phyloP scores from a whole-genome alignment of 1,140 invertebrate species.

The Luehdorfia chinensis region DNA sequence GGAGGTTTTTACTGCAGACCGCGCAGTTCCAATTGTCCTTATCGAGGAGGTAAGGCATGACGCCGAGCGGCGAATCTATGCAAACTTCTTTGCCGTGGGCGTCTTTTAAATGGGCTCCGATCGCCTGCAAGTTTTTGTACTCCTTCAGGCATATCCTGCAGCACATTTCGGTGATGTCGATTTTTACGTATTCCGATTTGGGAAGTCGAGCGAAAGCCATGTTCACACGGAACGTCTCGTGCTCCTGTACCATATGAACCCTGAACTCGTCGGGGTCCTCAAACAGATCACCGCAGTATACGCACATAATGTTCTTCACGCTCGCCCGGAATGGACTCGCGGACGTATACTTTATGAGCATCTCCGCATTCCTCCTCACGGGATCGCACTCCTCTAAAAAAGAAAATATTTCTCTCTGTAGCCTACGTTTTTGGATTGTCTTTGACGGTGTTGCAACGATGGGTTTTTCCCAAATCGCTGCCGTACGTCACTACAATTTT shows the following conservation, averaged over 20 bases:
- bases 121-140: slow-evolving; percentile 23
- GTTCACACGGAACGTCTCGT: slow-evolving; percentile 25
- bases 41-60: slow-evolving; percentile 33
- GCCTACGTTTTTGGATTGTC: too few relatives aligned
- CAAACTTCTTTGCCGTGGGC: slow-evolving; percentile 26
- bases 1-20: slow-evolving; percentile 26
- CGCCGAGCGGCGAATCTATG: slow-evolving; percentile 24
- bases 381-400: slow-evolving; percentile 40
- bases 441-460: too few relatives aligned
- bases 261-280: slow-evolving; percentile 31
- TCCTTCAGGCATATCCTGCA: slow-evolving; percentile 31
- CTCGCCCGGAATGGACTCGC: slow-evolving; percentile 42
- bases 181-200: slow-evolving; percentile 37
- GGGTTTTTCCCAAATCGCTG: too few relatives aligned
- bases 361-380: slow-evolving; percentile 42
- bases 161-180: slow-evolving; percentile 31
- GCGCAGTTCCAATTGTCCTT: slow-evolving; percentile 32
- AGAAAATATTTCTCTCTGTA: slow-evolving; percentile 39
- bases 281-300: slow-evolving; percentile 38
- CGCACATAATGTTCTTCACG: slow-evolving; percentile 37
- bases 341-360: slow-evolving; percentile 39
- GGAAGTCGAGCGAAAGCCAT: slow-evolving; percentile 33
- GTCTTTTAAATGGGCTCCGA: slow-evolving; percentile 25
- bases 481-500: too few relatives aligned
- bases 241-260: slow-evolving; percentile 38